Evolutionary conservation across 2,113 vertebrate genomes (phyloP), one percentile per base, ranked within the genome.

Genomic region (Climacteris rufus): DNA sequence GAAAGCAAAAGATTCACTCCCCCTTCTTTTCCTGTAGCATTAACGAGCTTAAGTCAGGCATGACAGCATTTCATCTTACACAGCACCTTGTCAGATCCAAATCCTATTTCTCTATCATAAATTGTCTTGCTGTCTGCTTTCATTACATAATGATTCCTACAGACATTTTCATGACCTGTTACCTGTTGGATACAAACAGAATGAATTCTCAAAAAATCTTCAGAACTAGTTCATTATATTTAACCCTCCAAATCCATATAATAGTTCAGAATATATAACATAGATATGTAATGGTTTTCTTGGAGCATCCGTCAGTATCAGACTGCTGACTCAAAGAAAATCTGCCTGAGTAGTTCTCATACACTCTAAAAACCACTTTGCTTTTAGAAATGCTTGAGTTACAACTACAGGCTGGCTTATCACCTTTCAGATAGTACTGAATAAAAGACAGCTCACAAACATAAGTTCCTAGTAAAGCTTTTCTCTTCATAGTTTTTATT

Each of bases 361-460:
- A 90, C 56, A 57, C 74, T 89, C 85, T 83, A 82, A 91, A 97
- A 97, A 28, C 59, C 7, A 6, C 44, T 76, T 49, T 94, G 80
- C 52, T 47, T 69, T 89, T 87, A 94, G 56, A 96, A 96, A 30
- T 74, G 93, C 44, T 22, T 24, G 44, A 47, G 57, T 86, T 78
- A 96, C 64, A 88, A 81, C 45, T 3, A 2, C 20, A 63, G 95
- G 91, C 40, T 95, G 85, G n/a, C 42, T 30, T 31, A 40, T 57
- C 71, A 90, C 95, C 78, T 89, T 96, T 57, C 89, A 45, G 52
- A 90, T 8, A 21, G 70, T 87, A 24, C 40, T 49, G 18, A 89
- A 27, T 25, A 88, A 50, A 69, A 39, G 39, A 86, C 37, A 95
- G n/a, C 45, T 89, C 61, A 68, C 17, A 89, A 87, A 92, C 74